Evolutionary conservation across 2,113 vertebrate genomes (phyloP).

Genomic region (Suricata suricatta): DNA sequence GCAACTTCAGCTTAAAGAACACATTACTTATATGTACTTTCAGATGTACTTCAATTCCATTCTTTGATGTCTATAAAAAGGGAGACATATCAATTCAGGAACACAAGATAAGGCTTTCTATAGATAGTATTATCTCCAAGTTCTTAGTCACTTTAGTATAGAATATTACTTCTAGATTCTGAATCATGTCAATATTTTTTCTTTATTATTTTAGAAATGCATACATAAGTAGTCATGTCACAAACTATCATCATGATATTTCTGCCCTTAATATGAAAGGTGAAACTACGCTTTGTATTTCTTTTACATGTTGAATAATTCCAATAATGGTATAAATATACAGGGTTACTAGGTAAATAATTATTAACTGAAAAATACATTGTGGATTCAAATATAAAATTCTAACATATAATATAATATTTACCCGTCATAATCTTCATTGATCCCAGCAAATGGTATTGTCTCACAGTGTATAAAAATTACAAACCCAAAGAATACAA

Average conservation of each 20-base stretch:
- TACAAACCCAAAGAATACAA: slow-evolving; percentile 74
- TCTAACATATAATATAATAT: slow-evolving; percentile 70
- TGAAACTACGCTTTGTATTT: background rate
- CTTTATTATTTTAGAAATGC: background rate
- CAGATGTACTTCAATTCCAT: background rate
- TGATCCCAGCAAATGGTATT: slow-evolving; percentile 86
- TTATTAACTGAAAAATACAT: background rate
- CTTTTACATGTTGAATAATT: slow-evolving; percentile 24
- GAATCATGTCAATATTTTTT: background rate
- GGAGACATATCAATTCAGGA: background rate
- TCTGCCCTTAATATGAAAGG: background rate
- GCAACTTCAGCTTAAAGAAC: background rate
- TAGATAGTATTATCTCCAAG: background rate
- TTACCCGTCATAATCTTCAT: slow-evolving; percentile 87
- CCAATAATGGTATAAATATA: background rate
- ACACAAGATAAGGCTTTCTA: background rate
- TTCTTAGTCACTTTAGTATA: background rate
- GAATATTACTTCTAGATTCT: background rate
- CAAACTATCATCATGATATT: background rate
- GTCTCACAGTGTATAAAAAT: slow-evolving; percentile 81
- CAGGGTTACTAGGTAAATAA: background rate
- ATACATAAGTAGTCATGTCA: background rate
- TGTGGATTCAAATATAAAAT: slow-evolving; percentile 23
- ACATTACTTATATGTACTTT: background rate
- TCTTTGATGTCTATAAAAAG: background rate